Evolutionary conservation across 2,888 invertebrate genomes (phyloP), one percentile per base, ranked within the genome.

Genomic region (Ophraella communa): DNA sequence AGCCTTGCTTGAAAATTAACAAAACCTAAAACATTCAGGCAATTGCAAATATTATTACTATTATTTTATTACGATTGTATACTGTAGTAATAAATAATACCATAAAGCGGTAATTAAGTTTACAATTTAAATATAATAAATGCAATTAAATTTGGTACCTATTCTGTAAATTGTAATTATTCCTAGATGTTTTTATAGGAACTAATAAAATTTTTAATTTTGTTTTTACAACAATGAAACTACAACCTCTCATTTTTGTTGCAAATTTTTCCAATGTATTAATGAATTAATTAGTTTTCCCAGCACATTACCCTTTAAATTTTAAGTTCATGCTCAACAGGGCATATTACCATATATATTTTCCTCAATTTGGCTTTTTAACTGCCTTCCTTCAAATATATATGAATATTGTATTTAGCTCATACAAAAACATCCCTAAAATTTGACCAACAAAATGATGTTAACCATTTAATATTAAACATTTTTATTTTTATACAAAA

Each of bases 1-100:
- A 53, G 53, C 39, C 39, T 54, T 54, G 39, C 39, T 39, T 35
- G 53, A 54, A 54, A 14, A 47, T 47, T 47, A 47, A 47, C 17
- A 5, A 23, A 47, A n/a, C n/a, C n/a, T 10, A 47, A 47, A 23
- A 39, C 7, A 39, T 17, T 39, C 39, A 14, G 17, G 39, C 39
- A 39, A 39, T 39, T 39, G 39, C 17, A 4, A 2, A 39, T 17
- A 23, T 14, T 49, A 27, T 49, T 49, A 49, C 49, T 49, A 21
- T 49, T 11, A 45, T 11, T 20, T 24, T 24, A 24, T 27, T 24
- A 49, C 4, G 14, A 27, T 49, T 23, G 49, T 49, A 24, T 27
- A 24, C 23, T 24, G 49, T 24, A n/a, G 35, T 24, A 35, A 17
- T 10, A 44, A 56, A 45, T n/a, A 30, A 44, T 18, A 17, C 4